These are phyloP conservation scores for Nannoperca obscura DNA, from an alignment of 2,797 vertebrate genomes.

Conservation along the genomic window DNA sequence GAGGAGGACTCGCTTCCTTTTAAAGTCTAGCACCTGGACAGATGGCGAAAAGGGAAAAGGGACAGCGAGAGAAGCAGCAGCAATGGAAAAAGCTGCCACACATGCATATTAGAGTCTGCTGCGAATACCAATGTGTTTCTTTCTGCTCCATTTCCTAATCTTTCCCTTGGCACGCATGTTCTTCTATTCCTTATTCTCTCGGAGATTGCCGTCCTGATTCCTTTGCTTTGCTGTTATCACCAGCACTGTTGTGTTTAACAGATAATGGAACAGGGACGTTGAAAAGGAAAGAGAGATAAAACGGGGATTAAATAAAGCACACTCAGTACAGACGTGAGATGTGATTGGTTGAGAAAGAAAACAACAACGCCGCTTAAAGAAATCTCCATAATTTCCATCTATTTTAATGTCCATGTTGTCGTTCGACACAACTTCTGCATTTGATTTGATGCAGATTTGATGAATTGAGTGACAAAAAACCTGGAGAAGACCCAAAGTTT, in stretches of 20 bases:
- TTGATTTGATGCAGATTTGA: not conserved
- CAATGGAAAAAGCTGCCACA: not conserved
- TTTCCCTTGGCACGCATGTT: conserved; percentile 17
- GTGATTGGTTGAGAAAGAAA: not conserved
- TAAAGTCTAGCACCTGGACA: conserved; percentile 50
- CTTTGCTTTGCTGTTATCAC: not conserved
- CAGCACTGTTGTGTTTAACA: not conserved
- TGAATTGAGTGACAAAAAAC: not conserved
- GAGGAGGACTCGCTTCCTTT: conserved; percentile 9
- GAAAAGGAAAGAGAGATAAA: not conserved
- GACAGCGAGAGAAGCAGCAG: conserved; percentile 1
- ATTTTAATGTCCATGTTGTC: not conserved
- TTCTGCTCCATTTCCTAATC: conserved; percentile 23
- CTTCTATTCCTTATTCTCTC: conserved; percentile 16
- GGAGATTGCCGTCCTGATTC: not conserved
- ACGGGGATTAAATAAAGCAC: no score
- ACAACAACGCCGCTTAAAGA: not conserved
- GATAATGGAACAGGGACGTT: not conserved
- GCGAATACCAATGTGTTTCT: conserved; percentile 31
- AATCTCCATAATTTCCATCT: not conserved
- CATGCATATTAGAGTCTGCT: conserved; percentile 33
- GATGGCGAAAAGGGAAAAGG: conserved; percentile 24
- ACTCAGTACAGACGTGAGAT: not conserved
- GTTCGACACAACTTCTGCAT: not conserved
- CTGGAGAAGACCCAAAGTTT: not conserved